phyloP scores from a whole-genome alignment of 2,888 invertebrate species.

The Augiades crinisus region DNA sequence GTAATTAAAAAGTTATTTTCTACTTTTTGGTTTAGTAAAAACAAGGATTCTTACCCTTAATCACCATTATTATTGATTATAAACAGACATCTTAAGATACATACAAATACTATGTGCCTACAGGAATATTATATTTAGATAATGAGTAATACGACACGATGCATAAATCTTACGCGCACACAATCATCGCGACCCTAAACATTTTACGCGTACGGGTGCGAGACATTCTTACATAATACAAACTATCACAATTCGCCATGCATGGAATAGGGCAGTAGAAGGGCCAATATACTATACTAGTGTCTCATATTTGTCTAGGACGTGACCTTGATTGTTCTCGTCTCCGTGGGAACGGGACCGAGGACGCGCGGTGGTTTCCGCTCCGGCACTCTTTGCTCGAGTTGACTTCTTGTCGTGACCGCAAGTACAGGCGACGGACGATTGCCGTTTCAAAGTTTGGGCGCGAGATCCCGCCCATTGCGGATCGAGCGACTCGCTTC shows the following conservation, averaged over 20 bases:
- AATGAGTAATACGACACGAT: constrained; percentile 22
- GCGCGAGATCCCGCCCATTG: constrained; percentile 59
- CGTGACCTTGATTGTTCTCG: constrained; percentile 61
- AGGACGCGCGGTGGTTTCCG: constrained; percentile 47
- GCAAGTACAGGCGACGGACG: constrained; percentile 73
- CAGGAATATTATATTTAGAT: constrained; percentile 20
- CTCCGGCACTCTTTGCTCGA: constrained; percentile 53
- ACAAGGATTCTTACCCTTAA: constrained; percentile 21
- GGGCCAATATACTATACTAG: constrained; percentile 54
- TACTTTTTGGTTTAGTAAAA: constrained; percentile 54
- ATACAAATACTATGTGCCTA: constrained; percentile 24
- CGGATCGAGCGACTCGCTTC: constrained; percentile 71
- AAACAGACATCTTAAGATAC: constrained; percentile 21
- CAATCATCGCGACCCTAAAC: constrained; percentile 33
- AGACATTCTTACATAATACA: constrained; percentile 33
- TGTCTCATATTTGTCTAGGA: constrained; percentile 77
- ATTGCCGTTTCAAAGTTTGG: constrained; percentile 66
- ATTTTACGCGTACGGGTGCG: constrained; percentile 27
- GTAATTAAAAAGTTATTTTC: constrained; percentile 36
- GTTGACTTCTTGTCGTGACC: constrained; percentile 73
- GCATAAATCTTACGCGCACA: constrained; percentile 17
- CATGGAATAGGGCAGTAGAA: constrained; percentile 39
- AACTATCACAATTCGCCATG: constrained; percentile 44
- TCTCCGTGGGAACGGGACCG: constrained; percentile 70
- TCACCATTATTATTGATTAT: constrained; percentile 9